Conservation (phyloP, 2,113 vertebrate genomes). For the Dicerorhinus sumatrensis region DNA sequence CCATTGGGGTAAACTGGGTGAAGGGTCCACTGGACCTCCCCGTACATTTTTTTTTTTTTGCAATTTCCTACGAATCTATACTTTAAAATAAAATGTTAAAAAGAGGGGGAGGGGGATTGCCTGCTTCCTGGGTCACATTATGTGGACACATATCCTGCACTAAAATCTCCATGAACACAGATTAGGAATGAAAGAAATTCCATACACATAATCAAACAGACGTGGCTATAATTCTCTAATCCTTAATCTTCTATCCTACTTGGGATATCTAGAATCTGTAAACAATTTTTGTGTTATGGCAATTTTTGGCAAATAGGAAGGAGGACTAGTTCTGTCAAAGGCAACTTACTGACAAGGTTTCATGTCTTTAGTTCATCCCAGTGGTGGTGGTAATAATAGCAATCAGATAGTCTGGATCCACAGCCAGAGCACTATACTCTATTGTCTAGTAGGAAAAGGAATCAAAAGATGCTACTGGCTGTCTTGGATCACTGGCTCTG, state of each 20-base stretch:
- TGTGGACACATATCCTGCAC: background rate
- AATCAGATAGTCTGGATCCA: background rate
- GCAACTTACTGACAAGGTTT: slow-evolving; percentile 40
- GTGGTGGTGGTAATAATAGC: background rate
- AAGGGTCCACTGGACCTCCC: background rate
- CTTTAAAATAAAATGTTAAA: slow-evolving; percentile 34
- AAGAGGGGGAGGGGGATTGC: background rate
- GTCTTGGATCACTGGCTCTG: background rate
- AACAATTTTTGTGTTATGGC: slow-evolving; percentile 25
- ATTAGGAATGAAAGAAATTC: slow-evolving; percentile 17
- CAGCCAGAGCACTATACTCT: background rate
- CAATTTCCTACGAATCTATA: background rate
- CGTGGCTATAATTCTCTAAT: slow-evolving; percentile 26
- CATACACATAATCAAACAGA: background rate
- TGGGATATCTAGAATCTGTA: background rate
- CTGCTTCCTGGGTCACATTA: background rate
- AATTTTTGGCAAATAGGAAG: slow-evolving; percentile 51
- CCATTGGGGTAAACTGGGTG: background rate
- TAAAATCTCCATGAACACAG: slow-evolving; percentile 33
- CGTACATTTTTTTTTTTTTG: background rate
- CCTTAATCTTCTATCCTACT: background rate
- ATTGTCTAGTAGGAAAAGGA: background rate
- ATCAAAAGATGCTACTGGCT: background rate
- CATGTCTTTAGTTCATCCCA: background rate
- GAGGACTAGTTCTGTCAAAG: slow-evolving; percentile 34